Evolutionary conservation across 2,888 invertebrate species (phyloP), one percentile per base, ranked within the genome.

Genomic region (Cremastinae sp.): DNA sequence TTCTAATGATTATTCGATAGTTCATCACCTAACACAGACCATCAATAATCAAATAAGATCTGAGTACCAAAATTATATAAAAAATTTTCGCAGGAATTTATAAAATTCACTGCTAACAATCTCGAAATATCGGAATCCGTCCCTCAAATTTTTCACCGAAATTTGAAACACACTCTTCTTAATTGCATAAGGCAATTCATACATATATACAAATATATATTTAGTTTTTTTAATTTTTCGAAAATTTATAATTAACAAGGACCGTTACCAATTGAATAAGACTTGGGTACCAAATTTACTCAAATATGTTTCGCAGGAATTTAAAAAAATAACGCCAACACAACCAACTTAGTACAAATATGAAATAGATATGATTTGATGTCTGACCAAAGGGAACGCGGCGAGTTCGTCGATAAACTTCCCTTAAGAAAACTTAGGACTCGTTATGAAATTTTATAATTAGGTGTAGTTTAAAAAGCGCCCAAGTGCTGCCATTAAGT

Each of bases 61-160:
- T 18, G 51, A 53, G 28, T 10, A 41, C 28, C 45, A 41, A 35
- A 9, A 9, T 18, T 9, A 53, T 14, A 12, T 12, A 35, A 64
- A 53, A n/a, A 53, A 51, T 9, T 22, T 22, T 14, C 14, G 22
- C 10, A 4, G 43, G 28, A 53, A 2, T 22, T 41, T n/a, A 28
- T 14, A 41, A 43, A 45, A 43, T 10, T 41, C 22, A 53, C 4
- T n/a, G 14, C 20, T 14, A 9, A 2, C 8, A 51, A n/a, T 0
- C 87, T 85, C 53, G 86, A 88, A 79, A 75, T 90, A 20, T 90
- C 90, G 1, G 81, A 88, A 70, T 90, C 89, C 7, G 80, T 87
- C 71, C 86, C 88, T 71, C 89, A 78, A 81, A 58, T 22, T 43
- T n/a, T 28, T 28, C 16, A 68, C 61, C 64, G 55, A 3, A 55